Conservation (phyloP, 2,113 vertebrate species). For the Sceloporus tristichus region DNA sequence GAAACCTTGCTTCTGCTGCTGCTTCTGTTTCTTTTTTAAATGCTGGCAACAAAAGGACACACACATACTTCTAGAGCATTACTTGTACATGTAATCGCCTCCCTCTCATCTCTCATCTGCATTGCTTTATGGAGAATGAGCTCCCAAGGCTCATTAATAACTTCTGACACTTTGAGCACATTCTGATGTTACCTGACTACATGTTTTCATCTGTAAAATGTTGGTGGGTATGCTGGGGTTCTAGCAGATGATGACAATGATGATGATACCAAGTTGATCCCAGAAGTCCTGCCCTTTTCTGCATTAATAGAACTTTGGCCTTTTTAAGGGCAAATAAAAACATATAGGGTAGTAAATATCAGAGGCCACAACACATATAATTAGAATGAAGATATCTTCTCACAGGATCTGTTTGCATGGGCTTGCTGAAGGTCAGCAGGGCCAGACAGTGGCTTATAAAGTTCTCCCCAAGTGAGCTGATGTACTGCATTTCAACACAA, state of each 20-base stretch:
- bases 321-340: conserved; percentile 38
- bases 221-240: no score
- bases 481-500: conserved; percentile 2
- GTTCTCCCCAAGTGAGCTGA: neutral
- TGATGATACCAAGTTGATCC: neutral
- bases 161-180: neutral
- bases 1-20: neutral
- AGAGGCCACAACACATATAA: conserved; percentile 31
- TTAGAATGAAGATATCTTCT: conserved; percentile 55
- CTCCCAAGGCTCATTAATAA: neutral
- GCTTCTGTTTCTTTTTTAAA: neutral
- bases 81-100: conserved; percentile 7
- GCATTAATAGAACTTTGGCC: conserved; percentile 29
- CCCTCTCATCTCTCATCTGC: neutral
- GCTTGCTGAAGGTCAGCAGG: neutral
- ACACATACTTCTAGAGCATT: no score
- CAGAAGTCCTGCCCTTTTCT: neutral
- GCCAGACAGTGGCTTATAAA: neutral
- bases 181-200: neutral
- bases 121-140: neutral
- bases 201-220: no score
- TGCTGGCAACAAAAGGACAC: neutral
- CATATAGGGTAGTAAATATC: conserved; percentile 51
- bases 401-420: neutral
- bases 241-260: conserved; percentile 52